Evolutionary conservation across 2,113 vertebrate genomes (phyloP), one percentile per base, ranked within the genome.

Genomic region (Ifrita kowaldi): DNA sequence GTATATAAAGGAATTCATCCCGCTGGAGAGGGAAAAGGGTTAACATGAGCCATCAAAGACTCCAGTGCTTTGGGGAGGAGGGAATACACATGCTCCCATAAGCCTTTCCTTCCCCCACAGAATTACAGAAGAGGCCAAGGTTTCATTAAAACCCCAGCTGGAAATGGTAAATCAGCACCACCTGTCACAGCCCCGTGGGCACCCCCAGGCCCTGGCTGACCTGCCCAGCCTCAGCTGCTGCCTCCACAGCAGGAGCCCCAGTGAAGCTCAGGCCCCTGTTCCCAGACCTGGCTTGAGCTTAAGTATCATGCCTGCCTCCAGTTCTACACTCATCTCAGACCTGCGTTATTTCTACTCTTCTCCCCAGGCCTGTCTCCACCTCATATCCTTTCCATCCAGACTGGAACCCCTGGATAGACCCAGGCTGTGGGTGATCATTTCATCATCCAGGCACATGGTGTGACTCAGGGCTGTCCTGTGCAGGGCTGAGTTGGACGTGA

Each of bases 271-370:
- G 22, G 16, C 19, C 39, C 28, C 19, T n/a, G 7, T 13, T 21
- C 49, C n/a, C 44, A 63, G 28, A 26, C 23, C 37, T 39, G 42
- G 15, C 14, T 28, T 15, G 14, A 83, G 46, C 23, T 69, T 12
- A 28, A 71, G 56, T 2, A 49, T 10, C 27, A 18, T 7, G 39
- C 19, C 32, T 50, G 47, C 33, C n/a, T 63, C 49, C 44, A 19
- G 57, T 9, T 15, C 53, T 16, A 22, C 7, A 26, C 14, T 39
- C 26, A 8, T 10, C 49, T 60, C n/a, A 39, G 17, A 50, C 18
- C 53, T 33, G 5, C 0, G 0, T n/a, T 26, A 8, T 1, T 10
- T 4, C 9, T 21, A 21, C 16, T 59, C 7, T 21, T 59, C 39
- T 78, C 30, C 12, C 13, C n/a, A 47, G 14, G 9, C 27, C 44